These are phyloP conservation scores for Pachyramphus minor DNA, from an alignment of 2,113 vertebrate species.

Conservation along the genomic window DNA sequence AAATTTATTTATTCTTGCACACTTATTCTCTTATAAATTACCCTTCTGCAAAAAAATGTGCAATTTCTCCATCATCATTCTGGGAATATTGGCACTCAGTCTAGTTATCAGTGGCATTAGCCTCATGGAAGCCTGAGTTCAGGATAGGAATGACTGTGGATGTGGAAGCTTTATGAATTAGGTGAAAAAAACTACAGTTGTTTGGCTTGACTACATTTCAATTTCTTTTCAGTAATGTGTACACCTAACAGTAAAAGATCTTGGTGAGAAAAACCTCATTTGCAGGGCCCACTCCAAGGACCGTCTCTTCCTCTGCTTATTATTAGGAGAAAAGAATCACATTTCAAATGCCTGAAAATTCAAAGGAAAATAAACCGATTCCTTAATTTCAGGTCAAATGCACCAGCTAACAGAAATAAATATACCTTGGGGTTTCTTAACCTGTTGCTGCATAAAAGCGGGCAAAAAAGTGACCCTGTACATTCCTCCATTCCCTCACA, in stretches of 20 bases:
- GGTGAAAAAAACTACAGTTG: background rate
- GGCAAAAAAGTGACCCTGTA: background rate
- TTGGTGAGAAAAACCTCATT: background rate
- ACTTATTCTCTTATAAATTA: background rate
- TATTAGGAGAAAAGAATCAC: background rate
- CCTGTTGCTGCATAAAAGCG: background rate
- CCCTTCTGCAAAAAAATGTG: background rate
- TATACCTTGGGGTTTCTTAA: background rate
- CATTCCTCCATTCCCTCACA: background rate
- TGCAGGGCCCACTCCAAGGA: background rate
- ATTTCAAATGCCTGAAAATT: background rate
- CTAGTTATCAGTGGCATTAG: background rate
- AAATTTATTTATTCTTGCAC: background rate
- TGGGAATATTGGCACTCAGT: background rate
- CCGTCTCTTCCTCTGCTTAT: background rate
- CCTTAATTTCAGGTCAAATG: background rate
- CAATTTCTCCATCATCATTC: background rate
- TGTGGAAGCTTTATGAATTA: background rate
- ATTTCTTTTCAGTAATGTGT: background rate
- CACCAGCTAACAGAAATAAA: constrained; percentile 10
- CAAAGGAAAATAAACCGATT: background rate
- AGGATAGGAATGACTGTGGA: background rate
- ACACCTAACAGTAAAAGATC: background rate
- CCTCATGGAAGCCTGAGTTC: background rate
- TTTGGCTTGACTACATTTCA: background rate